Conservation (phyloP, 2,113 vertebrate genomes). For the Synodontis membranacea region DNA sequence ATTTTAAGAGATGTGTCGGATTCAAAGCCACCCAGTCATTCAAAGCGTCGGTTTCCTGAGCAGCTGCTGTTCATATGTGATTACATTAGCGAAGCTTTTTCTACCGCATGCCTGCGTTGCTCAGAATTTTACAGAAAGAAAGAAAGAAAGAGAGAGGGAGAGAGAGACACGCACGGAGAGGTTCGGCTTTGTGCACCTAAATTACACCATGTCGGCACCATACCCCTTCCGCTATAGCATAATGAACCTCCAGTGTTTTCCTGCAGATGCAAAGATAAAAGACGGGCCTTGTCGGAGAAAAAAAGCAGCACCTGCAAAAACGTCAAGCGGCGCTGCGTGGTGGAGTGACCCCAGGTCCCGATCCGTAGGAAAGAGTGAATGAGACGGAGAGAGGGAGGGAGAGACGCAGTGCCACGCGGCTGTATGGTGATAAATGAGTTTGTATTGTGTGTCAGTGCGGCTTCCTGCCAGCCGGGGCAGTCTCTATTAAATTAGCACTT, state of each 20-base stretch:
- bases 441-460: slow-evolving; percentile 93
- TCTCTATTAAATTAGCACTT: slow-evolving; percentile 97
- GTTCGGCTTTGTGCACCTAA: slow-evolving; percentile 31
- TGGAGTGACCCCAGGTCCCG: slow-evolving; percentile 36
- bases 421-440: slow-evolving; percentile 90
- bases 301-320: slow-evolving; percentile 43
- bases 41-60: slow-evolving; percentile 28
- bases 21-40: slow-evolving; percentile 31
- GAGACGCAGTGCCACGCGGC: slow-evolving; percentile 75
- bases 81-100: slow-evolving; percentile 43
- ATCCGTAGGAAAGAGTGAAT: slow-evolving; percentile 72
- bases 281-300: slow-evolving; percentile 10
- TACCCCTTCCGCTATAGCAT: slow-evolving; percentile 27
- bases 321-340: slow-evolving; percentile 25
- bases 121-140: slow-evolving; percentile 12
- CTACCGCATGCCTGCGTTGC: slow-evolving; percentile 22
- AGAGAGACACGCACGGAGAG: not conserved
- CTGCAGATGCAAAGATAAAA: slow-evolving; percentile 34
- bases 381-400: slow-evolving; percentile 74
- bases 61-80: slow-evolving; percentile 53
- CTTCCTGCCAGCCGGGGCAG: slow-evolving; percentile 94
- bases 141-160: not conserved
- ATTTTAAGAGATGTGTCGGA: slow-evolving; percentile 31
- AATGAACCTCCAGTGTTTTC: slow-evolving; percentile 10
- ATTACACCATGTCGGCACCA: slow-evolving; percentile 10